A percentile compares a stretch with the other conserved stretches of the same genome.
Evolutionary conservation across 1,140 invertebrate species (phyloP).

Genomic region (Ostrea edulis): DNA sequence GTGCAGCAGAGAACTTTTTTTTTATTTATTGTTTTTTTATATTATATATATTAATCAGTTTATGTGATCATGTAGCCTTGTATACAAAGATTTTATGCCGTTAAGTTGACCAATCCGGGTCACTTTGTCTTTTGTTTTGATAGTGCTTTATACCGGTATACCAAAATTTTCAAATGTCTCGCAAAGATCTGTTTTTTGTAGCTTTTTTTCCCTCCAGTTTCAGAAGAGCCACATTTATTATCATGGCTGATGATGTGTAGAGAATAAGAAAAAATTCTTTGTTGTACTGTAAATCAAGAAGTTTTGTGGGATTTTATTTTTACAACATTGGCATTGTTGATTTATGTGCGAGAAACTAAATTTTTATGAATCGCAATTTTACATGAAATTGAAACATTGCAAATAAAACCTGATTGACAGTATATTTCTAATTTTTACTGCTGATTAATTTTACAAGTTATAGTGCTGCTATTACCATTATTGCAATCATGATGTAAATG

Average conservation of each 20-base stretch:
- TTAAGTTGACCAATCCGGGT: slow-evolving; percentile 1
- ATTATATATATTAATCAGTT: slow-evolving; percentile 33
- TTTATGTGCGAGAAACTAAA: too few species aligned
- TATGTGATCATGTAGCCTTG: slow-evolving; percentile 29
- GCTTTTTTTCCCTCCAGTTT: neutral
- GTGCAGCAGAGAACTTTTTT: neutral
- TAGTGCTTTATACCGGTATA: slow-evolving; percentile 7
- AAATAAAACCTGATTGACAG: too few species aligned
- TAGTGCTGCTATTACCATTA: too few species aligned
- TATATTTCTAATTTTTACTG: too few species aligned
- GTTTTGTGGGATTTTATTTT: too few species aligned
- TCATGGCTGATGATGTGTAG: slow-evolving; percentile 2
- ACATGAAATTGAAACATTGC: too few species aligned
- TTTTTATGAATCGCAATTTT: too few species aligned
- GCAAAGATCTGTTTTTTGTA: slow-evolving; percentile 14
- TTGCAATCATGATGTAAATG: too few species aligned
- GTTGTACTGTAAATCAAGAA: neutral
- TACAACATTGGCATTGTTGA: too few species aligned
- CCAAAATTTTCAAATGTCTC: slow-evolving; percentile 19
- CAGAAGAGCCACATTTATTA: slow-evolving; percentile 3
- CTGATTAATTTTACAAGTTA: too few species aligned
- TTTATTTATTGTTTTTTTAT: slow-evolving; percentile 23
- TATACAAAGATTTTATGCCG: slow-evolving; percentile 17
- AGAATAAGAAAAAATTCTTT: neutral
- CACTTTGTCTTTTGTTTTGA: neutral